Base-by-base conservation (phyloP, 2,888 invertebrate species). In the Metacarcinus magister region DNA sequence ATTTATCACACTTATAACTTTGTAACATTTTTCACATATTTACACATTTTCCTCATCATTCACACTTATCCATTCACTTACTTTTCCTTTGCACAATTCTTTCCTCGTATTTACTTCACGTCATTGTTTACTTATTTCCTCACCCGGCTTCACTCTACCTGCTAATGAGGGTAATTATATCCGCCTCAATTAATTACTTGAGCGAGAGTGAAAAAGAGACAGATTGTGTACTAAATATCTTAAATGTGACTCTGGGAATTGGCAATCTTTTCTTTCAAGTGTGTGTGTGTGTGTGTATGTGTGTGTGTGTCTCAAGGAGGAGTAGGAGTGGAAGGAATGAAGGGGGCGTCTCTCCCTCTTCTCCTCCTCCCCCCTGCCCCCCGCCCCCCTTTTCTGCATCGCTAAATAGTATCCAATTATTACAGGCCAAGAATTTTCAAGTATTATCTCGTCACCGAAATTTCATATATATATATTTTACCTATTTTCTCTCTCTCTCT, bases 201-300 rank as follows among this genome's bases (percentile, higher is more conserved):
- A 13, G 28, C 75, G 0, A 28, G 82, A 32, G 82, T 82, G 82
- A 82, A 82, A 82, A 32, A 82, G 82, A 82, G 82, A 28, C 19
- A 32, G 13, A 82, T 32, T 32, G 82, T 23, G 82, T 10, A 28
- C 2, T 82, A 28, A 32, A 82, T 82, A 32, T 32, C 32, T 32
- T 82, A 82, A 67, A 82, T 82, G 82, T 32, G 82, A 82, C 10
- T 82, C 82, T 8, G 82, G 32, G 82, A 67, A 82, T 82, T 82
- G 82, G 82, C 82, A 4, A 32, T 82, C 32, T 82, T 82, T 28
- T 23, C 67, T 23, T 3, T 23, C 3, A 2, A 67, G 67, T 10
- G 23, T 10, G 67, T 67, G 23, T 67, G 23, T 67, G 48, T n/a
- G n/a, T n/a, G n/a, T n/a, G n/a, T n/a, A n/a, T 54, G 54, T 13